A percentile compares a stretch with the other conserved stretches of the same genome.
These are phyloP conservation scores for Apoderus coryli DNA, from an alignment of 2,888 invertebrate species.

Conservation along the genomic window DNA sequence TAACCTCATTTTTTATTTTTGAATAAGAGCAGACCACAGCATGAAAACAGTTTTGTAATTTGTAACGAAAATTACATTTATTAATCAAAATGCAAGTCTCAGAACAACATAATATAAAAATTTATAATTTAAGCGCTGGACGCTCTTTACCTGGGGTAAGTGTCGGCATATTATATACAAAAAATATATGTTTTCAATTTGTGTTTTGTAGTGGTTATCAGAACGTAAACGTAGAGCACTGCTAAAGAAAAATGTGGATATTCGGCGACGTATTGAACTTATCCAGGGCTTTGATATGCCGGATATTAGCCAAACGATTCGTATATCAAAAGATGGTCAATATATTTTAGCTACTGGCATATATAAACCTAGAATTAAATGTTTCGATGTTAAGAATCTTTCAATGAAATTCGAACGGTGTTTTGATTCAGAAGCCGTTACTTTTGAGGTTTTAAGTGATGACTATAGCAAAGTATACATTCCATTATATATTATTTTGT, in stretches of 20 bases:
- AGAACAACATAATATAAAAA: conserved; percentile 90
- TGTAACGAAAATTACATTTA: too few relatives aligned
- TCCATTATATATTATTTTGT: conserved; percentile 1
- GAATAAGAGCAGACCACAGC: too few relatives aligned
- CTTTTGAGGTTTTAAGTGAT: conserved; percentile 82
- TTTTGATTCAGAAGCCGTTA: conserved; percentile 92
- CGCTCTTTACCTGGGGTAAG: conserved; percentile 90
- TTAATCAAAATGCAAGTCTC: conserved; percentile 85
- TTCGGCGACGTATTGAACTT: conserved; percentile 81
- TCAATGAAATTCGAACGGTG: conserved; percentile 97
- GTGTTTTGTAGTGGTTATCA: conserved; percentile 48
- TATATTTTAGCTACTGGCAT: conserved; percentile 86
- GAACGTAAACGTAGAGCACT: conserved; percentile 69
- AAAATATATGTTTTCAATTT: neutral
- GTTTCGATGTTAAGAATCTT: conserved; percentile 90
- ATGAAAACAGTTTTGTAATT: too few relatives aligned
- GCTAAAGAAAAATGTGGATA: conserved; percentile 78
- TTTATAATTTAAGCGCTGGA: conserved; percentile 93
- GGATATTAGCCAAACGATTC: conserved; percentile 71
- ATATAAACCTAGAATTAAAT: conserved; percentile 92
- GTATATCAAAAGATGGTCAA: conserved; percentile 80
- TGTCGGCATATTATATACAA: neutral
- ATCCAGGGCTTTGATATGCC: conserved; percentile 99
- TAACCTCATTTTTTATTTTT: too few relatives aligned
- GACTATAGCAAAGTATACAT: conserved; percentile 73